Conservation (phyloP, 2,888 invertebrate species). For the Heliconius sara region DNA sequence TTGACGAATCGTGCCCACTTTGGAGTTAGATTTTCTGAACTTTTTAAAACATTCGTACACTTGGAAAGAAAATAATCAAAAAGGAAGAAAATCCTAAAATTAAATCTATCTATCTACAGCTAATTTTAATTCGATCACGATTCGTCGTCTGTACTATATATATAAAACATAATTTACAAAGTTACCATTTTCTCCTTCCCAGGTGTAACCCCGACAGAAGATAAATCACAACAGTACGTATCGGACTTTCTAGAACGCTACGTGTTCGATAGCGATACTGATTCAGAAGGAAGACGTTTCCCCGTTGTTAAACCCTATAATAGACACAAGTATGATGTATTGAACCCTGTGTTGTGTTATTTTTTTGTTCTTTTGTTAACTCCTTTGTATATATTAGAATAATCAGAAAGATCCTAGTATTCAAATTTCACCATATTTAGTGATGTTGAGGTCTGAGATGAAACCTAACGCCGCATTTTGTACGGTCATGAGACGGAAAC, state of each 20-base stretch:
- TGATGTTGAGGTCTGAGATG: no score
- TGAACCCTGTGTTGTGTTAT: constrained; percentile 50
- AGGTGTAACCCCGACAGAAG: constrained; percentile 76
- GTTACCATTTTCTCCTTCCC: neutral
- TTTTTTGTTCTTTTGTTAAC: neutral
- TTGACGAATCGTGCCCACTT: no score
- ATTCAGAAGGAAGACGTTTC: constrained; percentile 83
- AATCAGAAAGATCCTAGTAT: neutral
- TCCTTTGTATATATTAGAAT: neutral
- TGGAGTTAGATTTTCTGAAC: no score
- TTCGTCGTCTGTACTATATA: no score
- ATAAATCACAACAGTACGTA: constrained; percentile 78
- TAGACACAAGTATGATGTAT: constrained; percentile 57
- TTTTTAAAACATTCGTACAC: no score
- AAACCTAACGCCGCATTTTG: neutral
- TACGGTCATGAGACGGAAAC: neutral
- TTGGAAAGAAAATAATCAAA: no score
- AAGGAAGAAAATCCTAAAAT: no score
- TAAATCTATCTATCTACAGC: no score
- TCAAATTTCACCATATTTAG: no score
- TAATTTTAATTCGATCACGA: no score
- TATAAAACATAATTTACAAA: neutral
- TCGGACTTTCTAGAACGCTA: constrained; percentile 85
- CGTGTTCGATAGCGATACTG: constrained; percentile 85
- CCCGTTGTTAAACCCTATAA: constrained; percentile 74